A percentile compares a stretch with the other conserved stretches of the same genome.
Evolutionary conservation across 2,113 vertebrate species (phyloP).

Genomic region (Papio anubis): DNA sequence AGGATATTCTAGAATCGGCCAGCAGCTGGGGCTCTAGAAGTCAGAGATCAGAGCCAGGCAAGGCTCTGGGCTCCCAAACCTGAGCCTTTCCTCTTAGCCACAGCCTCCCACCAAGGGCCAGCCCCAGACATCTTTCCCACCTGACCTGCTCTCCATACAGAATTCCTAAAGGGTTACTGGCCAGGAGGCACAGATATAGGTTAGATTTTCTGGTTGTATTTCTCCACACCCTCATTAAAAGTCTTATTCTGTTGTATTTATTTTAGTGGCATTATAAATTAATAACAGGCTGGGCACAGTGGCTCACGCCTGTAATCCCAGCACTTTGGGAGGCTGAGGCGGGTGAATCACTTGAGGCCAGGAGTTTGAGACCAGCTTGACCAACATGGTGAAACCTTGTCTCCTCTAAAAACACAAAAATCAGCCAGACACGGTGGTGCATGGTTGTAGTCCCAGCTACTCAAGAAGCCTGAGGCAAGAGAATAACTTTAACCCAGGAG

Average conservation of each 20-base stretch:
- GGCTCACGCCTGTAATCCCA: too few relatives aligned
- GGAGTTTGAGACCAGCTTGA: too few relatives aligned
- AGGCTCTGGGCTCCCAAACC: neutral
- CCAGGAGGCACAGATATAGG: neutral
- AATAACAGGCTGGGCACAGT: neutral
- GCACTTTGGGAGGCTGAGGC: too few relatives aligned
- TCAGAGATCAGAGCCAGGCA: neutral
- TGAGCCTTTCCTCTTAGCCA: neutral
- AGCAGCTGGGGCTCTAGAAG: neutral
- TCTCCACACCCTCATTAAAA: neutral
- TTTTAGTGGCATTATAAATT: constrained; percentile 44
- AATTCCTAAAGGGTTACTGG: constrained; percentile 52
- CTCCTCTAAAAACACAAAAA: too few relatives aligned
- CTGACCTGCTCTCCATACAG: constrained; percentile 79
- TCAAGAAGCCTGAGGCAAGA: too few relatives aligned
- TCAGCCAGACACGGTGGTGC: too few relatives aligned
- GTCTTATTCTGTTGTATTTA: constrained; percentile 40
- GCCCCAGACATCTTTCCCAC: neutral
- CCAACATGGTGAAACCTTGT: too few relatives aligned
- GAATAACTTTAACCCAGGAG: too few relatives aligned
- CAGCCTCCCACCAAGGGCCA: neutral
- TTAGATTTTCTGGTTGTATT: neutral
- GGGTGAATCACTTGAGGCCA: too few relatives aligned
- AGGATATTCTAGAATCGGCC: too few relatives aligned
- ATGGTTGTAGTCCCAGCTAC: too few relatives aligned